phyloP scores from a whole-genome alignment of 2,797 vertebrate genomes.

The Smutsia gigantea region DNA sequence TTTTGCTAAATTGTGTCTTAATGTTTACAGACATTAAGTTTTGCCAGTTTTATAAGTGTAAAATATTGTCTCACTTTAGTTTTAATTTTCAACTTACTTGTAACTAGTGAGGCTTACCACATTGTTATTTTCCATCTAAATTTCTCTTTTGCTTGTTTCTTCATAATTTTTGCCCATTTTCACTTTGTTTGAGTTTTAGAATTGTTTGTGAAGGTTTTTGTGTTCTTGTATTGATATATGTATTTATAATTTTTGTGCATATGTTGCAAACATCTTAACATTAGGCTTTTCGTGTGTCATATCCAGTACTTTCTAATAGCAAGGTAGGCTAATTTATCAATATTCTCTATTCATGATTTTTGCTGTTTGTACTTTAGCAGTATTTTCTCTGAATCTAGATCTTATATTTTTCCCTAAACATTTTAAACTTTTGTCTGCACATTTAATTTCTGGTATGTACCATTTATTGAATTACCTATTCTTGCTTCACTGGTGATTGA shows the following conservation, averaged over 20 bases:
- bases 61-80: background rate
- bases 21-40: conserved; percentile 32
- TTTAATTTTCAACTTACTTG: conserved; percentile 19
- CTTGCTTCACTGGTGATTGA: background rate
- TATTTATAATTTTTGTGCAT: background rate
- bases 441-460: background rate
- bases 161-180: background rate
- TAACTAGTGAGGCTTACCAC: background rate
- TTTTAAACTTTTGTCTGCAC: background rate
- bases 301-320: background rate
- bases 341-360: background rate
- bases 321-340: background rate
- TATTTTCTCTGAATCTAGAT: background rate
- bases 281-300: background rate
- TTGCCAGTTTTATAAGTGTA: background rate
- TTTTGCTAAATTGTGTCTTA: conserved; percentile 40
- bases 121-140: background rate
- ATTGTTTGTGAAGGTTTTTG: background rate
- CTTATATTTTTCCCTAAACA: background rate
- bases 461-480: background rate
- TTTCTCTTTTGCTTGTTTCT: background rate
- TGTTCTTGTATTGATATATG: background rate
- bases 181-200: background rate
- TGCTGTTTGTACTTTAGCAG: background rate
- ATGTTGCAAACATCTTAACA: background rate